These are phyloP conservation scores for Crocodylus rhombifer DNA, from an alignment of 2,797 vertebrate species.

Conservation along the genomic window DNA sequence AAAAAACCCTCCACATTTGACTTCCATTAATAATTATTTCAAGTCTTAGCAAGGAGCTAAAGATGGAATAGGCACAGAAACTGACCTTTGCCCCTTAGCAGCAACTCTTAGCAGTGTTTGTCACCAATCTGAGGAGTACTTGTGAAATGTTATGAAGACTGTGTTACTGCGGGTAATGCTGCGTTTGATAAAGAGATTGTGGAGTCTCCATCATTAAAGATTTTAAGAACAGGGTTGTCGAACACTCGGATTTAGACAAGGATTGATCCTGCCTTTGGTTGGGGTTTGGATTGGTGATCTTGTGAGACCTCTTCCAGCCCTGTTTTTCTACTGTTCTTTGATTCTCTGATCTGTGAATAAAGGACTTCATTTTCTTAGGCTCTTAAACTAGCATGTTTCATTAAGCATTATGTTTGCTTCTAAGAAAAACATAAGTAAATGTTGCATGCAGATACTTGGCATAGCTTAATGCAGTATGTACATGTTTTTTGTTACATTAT, in stretches of 20 bases:
- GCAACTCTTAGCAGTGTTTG: not conserved
- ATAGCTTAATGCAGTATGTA: not conserved
- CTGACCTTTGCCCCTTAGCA: not conserved
- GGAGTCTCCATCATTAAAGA: too few relatives aligned
- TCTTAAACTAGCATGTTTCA: not conserved
- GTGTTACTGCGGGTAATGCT: not conserved
- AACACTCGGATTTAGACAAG: too few relatives aligned
- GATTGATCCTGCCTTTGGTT: too few relatives aligned
- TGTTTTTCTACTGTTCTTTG: too few relatives aligned
- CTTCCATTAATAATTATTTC: not conserved
- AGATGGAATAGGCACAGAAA: not conserved
- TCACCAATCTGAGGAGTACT: not conserved
- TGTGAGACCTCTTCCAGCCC: too few relatives aligned
- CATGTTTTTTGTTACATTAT: rapidly evolving
- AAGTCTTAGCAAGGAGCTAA: not conserved
- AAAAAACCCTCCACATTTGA: not conserved
- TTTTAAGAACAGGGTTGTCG: too few relatives aligned
- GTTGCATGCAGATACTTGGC: not conserved
- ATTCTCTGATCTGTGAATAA: not conserved
- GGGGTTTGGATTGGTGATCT: too few relatives aligned
- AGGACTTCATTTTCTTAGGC: not conserved
- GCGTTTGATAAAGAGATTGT: not conserved
- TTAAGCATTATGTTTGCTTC: not conserved
- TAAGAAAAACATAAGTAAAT: not conserved
- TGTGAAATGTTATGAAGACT: not conserved